phyloP scores from a whole-genome alignment of 2,888 invertebrate species.

The Mechanitis messenoides region DNA sequence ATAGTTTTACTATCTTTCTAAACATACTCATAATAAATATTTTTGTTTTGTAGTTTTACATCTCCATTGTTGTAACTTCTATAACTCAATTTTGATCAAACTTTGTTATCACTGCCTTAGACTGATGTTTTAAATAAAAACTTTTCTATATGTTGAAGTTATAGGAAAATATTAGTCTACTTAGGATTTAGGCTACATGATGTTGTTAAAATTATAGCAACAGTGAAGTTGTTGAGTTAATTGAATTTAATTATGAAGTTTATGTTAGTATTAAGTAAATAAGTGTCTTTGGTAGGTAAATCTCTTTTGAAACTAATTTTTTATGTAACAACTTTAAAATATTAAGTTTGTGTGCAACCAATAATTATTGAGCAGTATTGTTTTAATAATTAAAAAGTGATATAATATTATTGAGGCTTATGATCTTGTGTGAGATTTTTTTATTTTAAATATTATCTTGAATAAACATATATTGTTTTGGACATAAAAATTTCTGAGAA shows the following conservation, averaged over 20 bases:
- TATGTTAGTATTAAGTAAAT: conserved; percentile 32
- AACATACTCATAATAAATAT: no score
- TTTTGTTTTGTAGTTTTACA: no score
- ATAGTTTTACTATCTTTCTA: no score
- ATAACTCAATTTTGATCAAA: conserved; percentile 40
- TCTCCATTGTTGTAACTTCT: no score
- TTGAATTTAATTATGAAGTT: conserved; percentile 62
- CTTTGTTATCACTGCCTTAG: conserved; percentile 72
- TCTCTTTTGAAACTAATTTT: conserved; percentile 13
- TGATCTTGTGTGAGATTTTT: conserved; percentile 17
- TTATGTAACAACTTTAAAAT: conserved; percentile 33
- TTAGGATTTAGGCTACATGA: conserved; percentile 35
- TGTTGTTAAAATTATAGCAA: conserved; percentile 58
- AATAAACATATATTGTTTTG: no score
- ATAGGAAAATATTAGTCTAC: conserved; percentile 54
- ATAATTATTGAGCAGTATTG: conserved; percentile 55
- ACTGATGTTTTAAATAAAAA: conserved; percentile 68
- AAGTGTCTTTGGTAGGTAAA: conserved; percentile 25
- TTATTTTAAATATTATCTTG: conserved; percentile 14
- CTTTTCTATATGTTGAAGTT: conserved; percentile 58
- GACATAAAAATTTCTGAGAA: no score
- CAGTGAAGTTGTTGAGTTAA: conserved; percentile 66
- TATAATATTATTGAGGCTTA: conserved; percentile 64
- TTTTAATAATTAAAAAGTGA: conserved; percentile 51
- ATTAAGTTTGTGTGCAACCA: conserved; percentile 49